These are phyloP conservation scores for Hirundichthys speculiger DNA, from an alignment of 2,113 vertebrate species.

Conservation along the genomic window DNA sequence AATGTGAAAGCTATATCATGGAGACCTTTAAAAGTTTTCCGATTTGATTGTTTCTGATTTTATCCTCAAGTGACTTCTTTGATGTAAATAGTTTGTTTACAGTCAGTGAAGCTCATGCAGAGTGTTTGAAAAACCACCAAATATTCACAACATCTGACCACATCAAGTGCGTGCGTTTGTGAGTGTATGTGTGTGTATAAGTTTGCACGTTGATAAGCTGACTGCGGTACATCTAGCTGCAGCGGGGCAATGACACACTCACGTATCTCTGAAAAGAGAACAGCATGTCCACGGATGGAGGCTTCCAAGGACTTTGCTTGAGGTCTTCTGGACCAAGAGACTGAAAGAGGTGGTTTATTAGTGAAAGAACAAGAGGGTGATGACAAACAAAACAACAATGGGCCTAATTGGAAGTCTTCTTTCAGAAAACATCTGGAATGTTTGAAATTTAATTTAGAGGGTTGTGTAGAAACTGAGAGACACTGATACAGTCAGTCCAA, in stretches of 20 bases:
- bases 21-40: too few species aligned
- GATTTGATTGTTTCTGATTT: too few species aligned
- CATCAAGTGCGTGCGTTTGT: neutral
- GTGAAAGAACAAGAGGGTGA: constrained; percentile 21
- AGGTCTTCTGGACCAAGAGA: constrained; percentile 50
- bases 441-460: constrained; percentile 23
- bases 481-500: constrained; percentile 9
- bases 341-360: constrained; percentile 32
- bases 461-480: neutral
- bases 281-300: constrained; percentile 50
- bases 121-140: neutral
- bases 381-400: constrained; percentile 3
- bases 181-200: neutral
- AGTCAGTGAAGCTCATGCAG: neutral
- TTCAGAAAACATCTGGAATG: constrained; percentile 25
- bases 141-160: neutral
- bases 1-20: too few species aligned
- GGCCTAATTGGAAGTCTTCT: constrained; percentile 11
- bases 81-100: neutral
- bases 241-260: constrained; percentile 32
- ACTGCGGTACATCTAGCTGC: constrained; percentile 40
- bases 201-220: neutral
- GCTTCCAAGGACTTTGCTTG: constrained; percentile 65
- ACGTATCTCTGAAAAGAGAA: constrained; percentile 39
- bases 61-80: too few species aligned